Evolutionary conservation across 1,140 invertebrate species (phyloP), one percentile per base, ranked within the genome.

Genomic region (Sminthurides bifidus): DNA sequence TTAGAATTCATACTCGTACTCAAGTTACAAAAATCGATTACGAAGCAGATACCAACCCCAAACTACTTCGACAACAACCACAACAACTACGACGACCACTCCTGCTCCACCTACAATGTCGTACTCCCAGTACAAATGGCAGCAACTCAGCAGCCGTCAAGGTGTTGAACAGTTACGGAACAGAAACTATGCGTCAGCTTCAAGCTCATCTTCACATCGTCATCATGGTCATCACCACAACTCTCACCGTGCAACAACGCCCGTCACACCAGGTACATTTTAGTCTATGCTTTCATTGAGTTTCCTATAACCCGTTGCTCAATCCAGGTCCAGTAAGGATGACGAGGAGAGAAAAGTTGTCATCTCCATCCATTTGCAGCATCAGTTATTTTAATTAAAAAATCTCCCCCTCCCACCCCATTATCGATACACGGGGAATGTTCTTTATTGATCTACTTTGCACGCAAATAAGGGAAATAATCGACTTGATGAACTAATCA

Each of bases 91-190:
- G 2, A 63, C 62, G 21, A 60, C 62, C 14, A 57, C 62, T 14
- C 19, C 55, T 10, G 37, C 55, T 3, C 48, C 55, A n/a, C 58
- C 58, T 3, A 38, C 52, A 24, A 52, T 59, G 3, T 61, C 59
- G 1, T 64, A 64, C 40, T 64, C 62, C 6, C 62, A 64, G 29
- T 58, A 51, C 30, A 64, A 64, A 45, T 64, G 62, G 62, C 46
- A 60, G 31, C 50, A 55, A 27, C 27, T 61, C 10, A 59, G 62
- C 5, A 64, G 56, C 10, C 37, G 59, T 6, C 58, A 60, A 53
- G 56, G 56, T 2, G 49, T 64, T 27, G 62, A 64, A 14, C 52
- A 58, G 26, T 58, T 51, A 27, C 52, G 62, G n/a, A n/a, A n/a
- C n/a, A 24, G 58, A 40, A 54, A 60, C 33, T 41, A 44, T 26